Conservation (phyloP, 2,888 invertebrate genomes). For the Cataglyphis livida region DNA sequence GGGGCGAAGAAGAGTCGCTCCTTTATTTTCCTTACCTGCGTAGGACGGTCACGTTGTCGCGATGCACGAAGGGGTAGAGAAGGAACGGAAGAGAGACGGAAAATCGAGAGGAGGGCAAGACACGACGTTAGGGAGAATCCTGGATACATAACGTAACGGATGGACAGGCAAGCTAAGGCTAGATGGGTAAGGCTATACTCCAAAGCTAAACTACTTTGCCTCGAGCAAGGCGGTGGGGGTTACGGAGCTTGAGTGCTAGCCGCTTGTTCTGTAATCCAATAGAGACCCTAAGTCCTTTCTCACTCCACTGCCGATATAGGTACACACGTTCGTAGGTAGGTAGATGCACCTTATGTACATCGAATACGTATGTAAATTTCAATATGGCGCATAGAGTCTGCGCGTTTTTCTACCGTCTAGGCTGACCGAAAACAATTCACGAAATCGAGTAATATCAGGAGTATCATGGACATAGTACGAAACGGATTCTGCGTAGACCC, state of each 20-base stretch:
- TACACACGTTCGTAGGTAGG: conserved; percentile 59
- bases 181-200: conserved; percentile 78
- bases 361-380: conserved; percentile 76
- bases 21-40: conserved; percentile 73
- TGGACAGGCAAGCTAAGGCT: conserved; percentile 78
- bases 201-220: conserved; percentile 80
- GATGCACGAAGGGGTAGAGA: conserved; percentile 24
- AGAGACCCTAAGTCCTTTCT: conserved; percentile 80
- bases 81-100: conserved; percentile 17
- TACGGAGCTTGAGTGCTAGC: conserved; percentile 79
- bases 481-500: conserved; percentile 24
- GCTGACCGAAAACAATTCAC: conserved; percentile 38
- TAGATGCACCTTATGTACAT: conserved; percentile 59
- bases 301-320: conserved; percentile 67
- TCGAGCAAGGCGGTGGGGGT: conserved; percentile 71
- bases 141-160: conserved; percentile 78
- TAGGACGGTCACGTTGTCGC: conserved; percentile 61
- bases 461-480: background rate
- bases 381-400: conserved; percentile 71
- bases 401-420: conserved; percentile 49
- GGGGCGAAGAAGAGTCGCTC: conserved; percentile 62
- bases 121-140: conserved; percentile 70
- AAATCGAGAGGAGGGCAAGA: conserved; percentile 22
- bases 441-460: background rate
- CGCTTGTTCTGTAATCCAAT: conserved; percentile 82